Evolutionary conservation across 2,797 vertebrate genomes (phyloP), one percentile per base, ranked within the genome.

Genomic region (Sparus aurata): DNA sequence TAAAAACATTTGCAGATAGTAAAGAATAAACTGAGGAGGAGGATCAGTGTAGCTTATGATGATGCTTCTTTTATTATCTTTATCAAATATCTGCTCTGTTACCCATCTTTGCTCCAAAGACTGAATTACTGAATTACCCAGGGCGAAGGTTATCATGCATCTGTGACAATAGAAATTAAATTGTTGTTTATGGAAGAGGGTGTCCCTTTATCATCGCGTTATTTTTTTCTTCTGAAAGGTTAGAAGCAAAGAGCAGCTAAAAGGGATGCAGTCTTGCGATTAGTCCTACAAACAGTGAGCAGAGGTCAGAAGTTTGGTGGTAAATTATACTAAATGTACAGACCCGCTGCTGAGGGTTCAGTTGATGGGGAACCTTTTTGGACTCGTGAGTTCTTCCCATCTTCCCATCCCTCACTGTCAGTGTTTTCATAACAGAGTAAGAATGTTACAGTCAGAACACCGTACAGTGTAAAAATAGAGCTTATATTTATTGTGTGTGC

Each of bases 81-180:
- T 17, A 61, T 71, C 43, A 47, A 27, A 22, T 59, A 60, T 49
- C 54, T 27, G 65, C 16, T 73, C 52, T 59, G n/a, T 73, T 47
- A 54, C n/a, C 12, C n/a, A 13, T 22, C 20, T 41, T 38, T 57
- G 22, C 45, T 50, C 18, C 45, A 4, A 10, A 16, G 6, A 52
- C 20, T 47, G 18, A 30, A 12, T 27, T 8, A 12, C 12, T 52
- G 58, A n/a, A n/a, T n/a, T 16, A 58, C 0, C 1, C 12, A 30
- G 16, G 16, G 12, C 1, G 3, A 17, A 46, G 12, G 8, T 67
- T 49, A 27, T 27, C 72, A 45, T 23, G 6, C 16, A 54, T 27
- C 5, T 47, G 12, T 67, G 73, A 55, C n/a, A 25, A 27, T 16
- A 50, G 41, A 49, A 20, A 54, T 52, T 20, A 20, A 58, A 22